phyloP scores from a whole-genome alignment of 2,113 vertebrate genomes.

The Tachycineta bicolor region DNA sequence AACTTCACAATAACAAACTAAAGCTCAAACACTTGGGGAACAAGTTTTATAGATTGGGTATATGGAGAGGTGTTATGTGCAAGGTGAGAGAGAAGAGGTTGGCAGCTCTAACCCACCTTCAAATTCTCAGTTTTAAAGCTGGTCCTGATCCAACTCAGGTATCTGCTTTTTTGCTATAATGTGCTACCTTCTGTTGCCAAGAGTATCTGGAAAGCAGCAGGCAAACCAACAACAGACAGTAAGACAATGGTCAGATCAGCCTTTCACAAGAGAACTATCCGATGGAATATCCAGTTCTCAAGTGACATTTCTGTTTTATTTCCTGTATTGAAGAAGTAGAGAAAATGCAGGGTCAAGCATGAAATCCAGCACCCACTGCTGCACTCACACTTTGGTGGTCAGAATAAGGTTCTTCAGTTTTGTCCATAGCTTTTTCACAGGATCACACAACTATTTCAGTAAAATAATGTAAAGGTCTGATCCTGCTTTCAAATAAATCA shows the following conservation, averaged over 20 bases:
- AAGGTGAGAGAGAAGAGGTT: background rate
- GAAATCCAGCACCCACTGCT: background rate
- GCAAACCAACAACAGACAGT: background rate
- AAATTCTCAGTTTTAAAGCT: background rate
- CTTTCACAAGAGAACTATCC: background rate
- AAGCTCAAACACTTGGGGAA: background rate
- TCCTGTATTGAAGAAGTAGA: background rate
- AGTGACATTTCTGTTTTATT: background rate
- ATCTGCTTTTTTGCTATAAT: background rate
- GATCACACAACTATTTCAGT: background rate
- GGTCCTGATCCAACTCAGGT: background rate
- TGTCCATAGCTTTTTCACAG: background rate
- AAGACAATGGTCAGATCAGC: background rate
- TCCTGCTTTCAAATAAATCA: background rate
- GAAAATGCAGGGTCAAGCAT: background rate
- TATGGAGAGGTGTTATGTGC: background rate
- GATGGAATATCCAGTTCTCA: background rate
- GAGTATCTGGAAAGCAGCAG: background rate
- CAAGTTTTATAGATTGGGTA: background rate
- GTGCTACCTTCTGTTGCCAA: background rate
- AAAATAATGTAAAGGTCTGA: background rate
- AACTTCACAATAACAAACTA: conserved; percentile 10
- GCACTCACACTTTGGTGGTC: background rate
- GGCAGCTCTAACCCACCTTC: background rate
- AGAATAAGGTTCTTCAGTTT: background rate